phyloP scores from a whole-genome alignment of 2,113 vertebrate genomes.

The Ranitomeya variabilis region DNA sequence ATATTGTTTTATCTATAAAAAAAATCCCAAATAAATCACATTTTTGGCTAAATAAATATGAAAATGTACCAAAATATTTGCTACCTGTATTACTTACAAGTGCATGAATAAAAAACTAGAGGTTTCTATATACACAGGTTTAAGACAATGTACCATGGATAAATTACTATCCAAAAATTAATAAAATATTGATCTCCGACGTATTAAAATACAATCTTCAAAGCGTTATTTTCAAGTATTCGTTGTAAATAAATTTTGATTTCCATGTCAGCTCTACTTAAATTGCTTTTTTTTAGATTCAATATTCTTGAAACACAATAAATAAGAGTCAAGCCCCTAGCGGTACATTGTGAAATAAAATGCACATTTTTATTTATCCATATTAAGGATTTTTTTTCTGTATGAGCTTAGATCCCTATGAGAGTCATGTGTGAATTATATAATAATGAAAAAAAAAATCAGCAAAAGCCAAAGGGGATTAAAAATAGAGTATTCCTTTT shows the following conservation, averaged over 20 bases:
- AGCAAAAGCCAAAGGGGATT: constrained; percentile 50
- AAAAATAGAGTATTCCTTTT: constrained; percentile 45
- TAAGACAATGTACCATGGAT: neutral
- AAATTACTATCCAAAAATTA: constrained; percentile 23
- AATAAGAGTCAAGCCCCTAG: constrained; percentile 52
- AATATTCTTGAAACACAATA: constrained; percentile 51
- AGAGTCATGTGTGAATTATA: constrained; percentile 46
- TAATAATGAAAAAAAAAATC: constrained; percentile 44
- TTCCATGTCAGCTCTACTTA: constrained; percentile 48
- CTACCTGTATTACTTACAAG: neutral
- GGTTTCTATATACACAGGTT: neutral
- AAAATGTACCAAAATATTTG: neutral
- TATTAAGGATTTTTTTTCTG: constrained; percentile 38
- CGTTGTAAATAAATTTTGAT: constrained; percentile 46
- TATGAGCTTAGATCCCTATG: constrained; percentile 36
- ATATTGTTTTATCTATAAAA: neutral
- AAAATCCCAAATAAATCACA: neutral
- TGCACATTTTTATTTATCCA: constrained; percentile 54
- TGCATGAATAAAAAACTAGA: neutral
- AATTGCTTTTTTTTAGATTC: constrained; percentile 54
- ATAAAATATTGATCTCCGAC: constrained; percentile 28
- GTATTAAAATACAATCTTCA: constrained; percentile 42
- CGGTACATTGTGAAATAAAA: constrained; percentile 51
- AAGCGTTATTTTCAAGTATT: constrained; percentile 20
- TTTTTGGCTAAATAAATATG: no score